Evolutionary conservation across 2,797 vertebrate genomes (phyloP).

Genomic region (Pseudochromis fuscus): DNA sequence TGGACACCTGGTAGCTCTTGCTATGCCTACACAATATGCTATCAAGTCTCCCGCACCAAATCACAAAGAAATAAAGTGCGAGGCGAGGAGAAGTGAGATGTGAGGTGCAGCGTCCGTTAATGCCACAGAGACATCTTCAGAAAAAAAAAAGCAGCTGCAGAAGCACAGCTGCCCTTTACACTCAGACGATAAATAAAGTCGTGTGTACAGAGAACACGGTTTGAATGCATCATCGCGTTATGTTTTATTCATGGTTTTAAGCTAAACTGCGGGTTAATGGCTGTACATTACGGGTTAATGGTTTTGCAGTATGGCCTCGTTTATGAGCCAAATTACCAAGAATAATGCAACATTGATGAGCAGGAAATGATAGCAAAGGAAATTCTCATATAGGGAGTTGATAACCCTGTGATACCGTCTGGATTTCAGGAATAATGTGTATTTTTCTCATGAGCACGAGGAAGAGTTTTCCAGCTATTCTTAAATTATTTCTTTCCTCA

Average conservation of each 20-base stretch:
- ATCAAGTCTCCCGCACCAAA: constrained; percentile 52
- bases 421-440: background rate
- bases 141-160: constrained; percentile 44
- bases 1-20: constrained; percentile 39
- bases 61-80: constrained; percentile 34
- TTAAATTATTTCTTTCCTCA: constrained; percentile 1
- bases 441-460: constrained; percentile 3
- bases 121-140: constrained; percentile 21
- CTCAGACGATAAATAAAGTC: constrained; percentile 46
- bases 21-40: constrained; percentile 32
- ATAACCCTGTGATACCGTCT: constrained; percentile 5
- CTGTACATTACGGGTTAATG: constrained; percentile 44
- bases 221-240: constrained; percentile 53
- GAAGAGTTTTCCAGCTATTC: background rate
- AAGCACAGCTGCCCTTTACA: constrained; percentile 52
- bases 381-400: constrained; percentile 6
- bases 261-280: constrained; percentile 46
- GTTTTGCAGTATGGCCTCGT: constrained; percentile 41
- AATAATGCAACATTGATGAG: constrained; percentile 59
- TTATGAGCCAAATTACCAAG: constrained; percentile 53
- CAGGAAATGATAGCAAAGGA: constrained; percentile 17
- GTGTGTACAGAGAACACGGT: constrained; percentile 31
- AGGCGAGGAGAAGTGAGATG: constrained; percentile 28
- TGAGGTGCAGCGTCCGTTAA: constrained; percentile 37
- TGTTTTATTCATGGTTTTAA: constrained; percentile 62